Conservation (phyloP, 2,113 vertebrate genomes). For the Uropsilus gracilis region DNA sequence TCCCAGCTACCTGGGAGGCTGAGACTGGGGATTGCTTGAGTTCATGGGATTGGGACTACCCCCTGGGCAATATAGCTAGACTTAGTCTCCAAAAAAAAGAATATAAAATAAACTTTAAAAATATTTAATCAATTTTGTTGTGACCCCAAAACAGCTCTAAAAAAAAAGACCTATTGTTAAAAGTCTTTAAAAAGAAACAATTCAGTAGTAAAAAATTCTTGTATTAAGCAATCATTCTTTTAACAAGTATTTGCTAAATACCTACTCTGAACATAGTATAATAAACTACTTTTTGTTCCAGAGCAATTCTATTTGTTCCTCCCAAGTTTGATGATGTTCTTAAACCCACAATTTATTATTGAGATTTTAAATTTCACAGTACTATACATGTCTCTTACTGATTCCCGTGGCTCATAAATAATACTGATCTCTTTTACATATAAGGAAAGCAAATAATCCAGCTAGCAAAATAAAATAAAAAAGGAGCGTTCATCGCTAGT, state of each 20-base stretch:
- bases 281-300: constrained; percentile 12
- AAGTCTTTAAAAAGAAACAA: constrained; percentile 35
- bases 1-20: too few species aligned
- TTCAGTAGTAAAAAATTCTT: neutral
- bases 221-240: constrained; percentile 18
- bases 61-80: too few species aligned
- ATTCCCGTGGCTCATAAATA: constrained; percentile 72
- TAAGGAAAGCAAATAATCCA: constrained; percentile 72
- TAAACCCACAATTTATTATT: constrained; percentile 76
- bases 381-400: constrained; percentile 68
- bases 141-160: neutral
- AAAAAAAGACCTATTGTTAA: neutral
- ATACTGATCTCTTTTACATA: constrained; percentile 74
- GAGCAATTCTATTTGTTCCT: neutral
- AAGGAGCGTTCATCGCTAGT: constrained; percentile 40
- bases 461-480: constrained; percentile 58
- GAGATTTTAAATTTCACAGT: constrained; percentile 58
- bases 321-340: constrained; percentile 59
- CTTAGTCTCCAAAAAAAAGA: too few species aligned
- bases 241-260: constrained; percentile 14
- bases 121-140: neutral
- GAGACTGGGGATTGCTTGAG: too few species aligned
- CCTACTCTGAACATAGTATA: neutral
- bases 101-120: neutral
- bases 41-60: too few species aligned